Base-by-base conservation (phyloP, 2,797 vertebrate species). In the Syngnathus rostellatus region DNA sequence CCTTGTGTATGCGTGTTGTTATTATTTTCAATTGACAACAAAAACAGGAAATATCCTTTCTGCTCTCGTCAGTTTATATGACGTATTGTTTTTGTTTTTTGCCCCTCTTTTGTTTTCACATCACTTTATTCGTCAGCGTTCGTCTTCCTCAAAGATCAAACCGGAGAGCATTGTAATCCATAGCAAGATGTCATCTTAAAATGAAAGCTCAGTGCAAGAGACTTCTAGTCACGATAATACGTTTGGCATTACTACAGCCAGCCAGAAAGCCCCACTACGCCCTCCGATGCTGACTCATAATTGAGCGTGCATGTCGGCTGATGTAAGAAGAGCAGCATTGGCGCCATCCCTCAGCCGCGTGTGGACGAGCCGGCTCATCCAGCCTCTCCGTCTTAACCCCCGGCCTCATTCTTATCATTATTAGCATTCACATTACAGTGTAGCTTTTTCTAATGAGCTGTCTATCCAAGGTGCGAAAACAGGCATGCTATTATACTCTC, bases 261-360 rank as follows among this genome's bases (percentile, higher is more conserved):
- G 3, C 1, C 43, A 69, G 65, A 66, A 67, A 76, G 0, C 66
- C 53, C 23, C 31, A 31, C 31, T 31, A 31, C 31, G 31, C 31
- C 25, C 21, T 51, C 39, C 25, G 31, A 61, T 78, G 72, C 73
- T 80, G 68, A 81, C 66, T 80, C 75, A 79, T 5, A 62, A n/a
- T 72, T 31, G 2, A 25, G 25, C 3, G 70, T 73, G 5, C 8
- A 0, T 67, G 54, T 54, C 48, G 55, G 58, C 58, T 71, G 62
- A 25, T 73, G 66, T 43, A 54, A 57, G 63, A 31, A 21, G 25
- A 2, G 17, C 43, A 53, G 6, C 55, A 38, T 7, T 45, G n/a
- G 11, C 11, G 17, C 38, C 8, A 40, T 60, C 9, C 11, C 40
- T 14, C 9, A 43, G 59, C 5, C 12, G 6, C 21, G 25, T 12